Base-by-base conservation (phyloP, 2,888 invertebrate genomes). In the Luperina testacea region DNA sequence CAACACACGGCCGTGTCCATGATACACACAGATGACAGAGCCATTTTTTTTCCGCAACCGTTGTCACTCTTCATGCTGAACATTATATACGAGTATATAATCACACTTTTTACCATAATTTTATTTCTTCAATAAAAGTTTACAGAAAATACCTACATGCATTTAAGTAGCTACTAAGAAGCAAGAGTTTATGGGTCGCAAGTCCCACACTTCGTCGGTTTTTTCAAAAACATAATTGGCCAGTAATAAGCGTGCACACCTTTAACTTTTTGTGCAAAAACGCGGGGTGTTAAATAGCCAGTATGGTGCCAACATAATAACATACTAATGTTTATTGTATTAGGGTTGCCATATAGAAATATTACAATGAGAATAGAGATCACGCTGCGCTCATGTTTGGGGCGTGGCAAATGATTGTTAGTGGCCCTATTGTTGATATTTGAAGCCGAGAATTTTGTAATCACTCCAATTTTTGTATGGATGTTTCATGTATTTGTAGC, bases 281-380 rank as follows among this genome's bases (percentile, higher is more conserved):
- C 87, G 86, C 90, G 89, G 90, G 92, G 95, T 94, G 95, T 92
- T 94, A 94, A 94, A 92, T 92, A 94, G 94, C 93, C 94, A 94
- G 95, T 95, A 92, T 94, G 95, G 94, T 94, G 95, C 94, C 89
- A 90, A 90, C 93, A 92, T 97, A 97, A 96, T 97, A 95, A 96
- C 93, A 95, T 88, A 94, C 92, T 96, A 95, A 96, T 94, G 94
- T 94, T 96, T 96, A 96, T 96, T 96, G 95, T 96, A 96, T 96
- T 96, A 96, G 95, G 94, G 95, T 93, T 94, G 93, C 94, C 94
- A 94, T 94, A 95, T 87, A 93, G 93, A 93, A 95, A 94, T 95
- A 96, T 95, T 96, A 94, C 93, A 95, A 95, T 96, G 90, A 92
- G 94, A 95, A 96, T 95, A 87, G 94, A 88, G 91, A 94, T 95